Evolutionary conservation across 2,888 invertebrate genomes (phyloP).

Genomic region (Amiota communis): DNA sequence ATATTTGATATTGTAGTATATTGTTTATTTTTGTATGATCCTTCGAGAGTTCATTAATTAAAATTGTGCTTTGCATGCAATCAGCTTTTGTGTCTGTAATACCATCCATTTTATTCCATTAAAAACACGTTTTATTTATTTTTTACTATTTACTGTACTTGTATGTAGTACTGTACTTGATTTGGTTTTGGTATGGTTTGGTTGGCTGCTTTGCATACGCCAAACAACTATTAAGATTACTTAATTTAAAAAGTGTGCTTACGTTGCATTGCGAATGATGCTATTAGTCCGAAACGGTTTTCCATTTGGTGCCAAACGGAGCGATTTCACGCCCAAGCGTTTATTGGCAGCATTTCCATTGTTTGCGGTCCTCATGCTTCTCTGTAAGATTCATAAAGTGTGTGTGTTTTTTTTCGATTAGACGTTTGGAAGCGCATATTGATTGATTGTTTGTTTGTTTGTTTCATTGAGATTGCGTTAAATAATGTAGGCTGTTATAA

Average conservation of each 20-base stretch:
- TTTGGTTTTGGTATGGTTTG: not conserved
- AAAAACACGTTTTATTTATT: not conserved
- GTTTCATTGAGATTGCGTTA: not conserved
- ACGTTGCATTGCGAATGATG: conserved; percentile 72
- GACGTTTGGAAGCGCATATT: conserved; percentile 24
- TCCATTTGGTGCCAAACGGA: conserved; percentile 70
- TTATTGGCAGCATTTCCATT: conserved; percentile 45
- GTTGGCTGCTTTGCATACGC: not conserved
- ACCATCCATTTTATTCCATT: not conserved
- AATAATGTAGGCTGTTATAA: not conserved
- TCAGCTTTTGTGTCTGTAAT: not conserved
- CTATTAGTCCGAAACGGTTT: conserved; percentile 70
- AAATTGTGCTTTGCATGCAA: conserved; percentile 23
- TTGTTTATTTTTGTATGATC: conserved; percentile 44
- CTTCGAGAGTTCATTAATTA: conserved; percentile 42
- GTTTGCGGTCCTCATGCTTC: conserved; percentile 69
- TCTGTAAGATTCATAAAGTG: conserved; percentile 72
- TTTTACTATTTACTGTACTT: not conserved
- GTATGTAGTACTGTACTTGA: no score
- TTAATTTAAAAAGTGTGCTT: conserved; percentile 58
- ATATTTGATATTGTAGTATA: conserved; percentile 40
- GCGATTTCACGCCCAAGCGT: conserved; percentile 65
- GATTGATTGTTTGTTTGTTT: conserved; percentile 34
- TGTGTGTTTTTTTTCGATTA: conserved; percentile 52
- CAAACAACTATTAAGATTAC: not conserved